These are phyloP conservation scores for Cheilosia soror DNA, from an alignment of 2,888 invertebrate species.

Conservation along the genomic window DNA sequence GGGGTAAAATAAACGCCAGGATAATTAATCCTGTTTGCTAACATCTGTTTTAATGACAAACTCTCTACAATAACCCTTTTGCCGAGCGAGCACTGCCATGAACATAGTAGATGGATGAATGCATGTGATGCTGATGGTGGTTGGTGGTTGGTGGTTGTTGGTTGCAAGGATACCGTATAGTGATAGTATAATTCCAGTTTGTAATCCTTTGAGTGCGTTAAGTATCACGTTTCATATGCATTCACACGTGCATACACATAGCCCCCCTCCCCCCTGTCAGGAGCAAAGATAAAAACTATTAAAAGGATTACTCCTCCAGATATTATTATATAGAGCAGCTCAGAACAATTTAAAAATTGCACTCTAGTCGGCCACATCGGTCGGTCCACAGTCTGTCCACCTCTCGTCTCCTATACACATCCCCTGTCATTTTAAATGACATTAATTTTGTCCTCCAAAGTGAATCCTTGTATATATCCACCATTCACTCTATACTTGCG, in stretches of 20 bases:
- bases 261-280: conserved; percentile 7
- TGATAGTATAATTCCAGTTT: conserved; percentile 66
- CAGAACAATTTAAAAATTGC: conserved; percentile 65
- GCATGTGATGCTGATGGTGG: not conserved
- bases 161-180: conserved; percentile 46
- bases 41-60: conserved; percentile 75
- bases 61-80: conserved; percentile 69
- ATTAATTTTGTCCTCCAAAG: conserved; percentile 64
- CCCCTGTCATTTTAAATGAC: conserved; percentile 61
- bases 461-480: conserved; percentile 39
- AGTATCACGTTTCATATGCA: conserved; percentile 76
- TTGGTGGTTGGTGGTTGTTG: conserved; percentile 31
- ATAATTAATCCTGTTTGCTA: conserved; percentile 76
- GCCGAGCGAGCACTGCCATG: not conserved
- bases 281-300: conserved; percentile 63
- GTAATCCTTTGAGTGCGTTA: conserved; percentile 74
- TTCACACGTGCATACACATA: conserved; percentile 67
- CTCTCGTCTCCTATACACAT: not conserved
- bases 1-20: conserved; percentile 64
- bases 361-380: too few relatives aligned
- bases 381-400: conserved; percentile 33
- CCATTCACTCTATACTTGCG: not conserved
- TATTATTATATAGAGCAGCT: conserved; percentile 32
- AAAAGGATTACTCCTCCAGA: conserved; percentile 72
- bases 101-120: conserved; percentile 11